Evolutionary conservation across 2,797 vertebrate species (phyloP).

Genomic region (Nyctibius grandis): DNA sequence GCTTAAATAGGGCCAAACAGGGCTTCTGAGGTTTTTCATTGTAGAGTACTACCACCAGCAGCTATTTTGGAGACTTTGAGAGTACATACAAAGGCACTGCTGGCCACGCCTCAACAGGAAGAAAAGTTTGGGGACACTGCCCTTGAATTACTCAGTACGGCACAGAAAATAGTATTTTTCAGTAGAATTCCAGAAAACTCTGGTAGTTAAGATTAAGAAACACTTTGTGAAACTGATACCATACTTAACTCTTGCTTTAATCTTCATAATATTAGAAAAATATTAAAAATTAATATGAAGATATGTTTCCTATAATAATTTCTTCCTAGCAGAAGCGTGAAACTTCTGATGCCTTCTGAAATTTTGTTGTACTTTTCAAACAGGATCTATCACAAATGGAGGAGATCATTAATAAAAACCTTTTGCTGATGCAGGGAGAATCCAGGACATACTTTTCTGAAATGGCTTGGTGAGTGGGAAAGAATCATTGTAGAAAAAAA

Average conservation of each 20-base stretch:
- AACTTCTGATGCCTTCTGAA: neutral
- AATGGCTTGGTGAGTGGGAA: neutral
- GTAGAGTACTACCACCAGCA: neutral
- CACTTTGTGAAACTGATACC: neutral
- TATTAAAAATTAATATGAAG: slow-evolving; percentile 15
- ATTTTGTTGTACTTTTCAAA: neutral
- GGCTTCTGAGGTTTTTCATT: neutral
- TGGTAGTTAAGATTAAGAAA: slow-evolving; percentile 6
- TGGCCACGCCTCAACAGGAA: neutral
- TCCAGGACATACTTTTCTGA: neutral
- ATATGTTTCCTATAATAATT: neutral
- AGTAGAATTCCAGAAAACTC: neutral
- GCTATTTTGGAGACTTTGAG: neutral
- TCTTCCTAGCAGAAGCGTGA: neutral
- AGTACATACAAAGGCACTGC: neutral
- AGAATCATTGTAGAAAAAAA: neutral
- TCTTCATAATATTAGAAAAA: slow-evolving; percentile 26
- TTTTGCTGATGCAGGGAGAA: neutral
- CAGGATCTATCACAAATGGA: neutral
- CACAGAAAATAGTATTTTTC: neutral
- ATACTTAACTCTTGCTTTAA: slow-evolving; percentile 10
- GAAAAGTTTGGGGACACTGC: neutral
- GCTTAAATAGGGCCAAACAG: neutral
- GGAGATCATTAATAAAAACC: neutral
- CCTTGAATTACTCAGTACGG: neutral